Evolutionary conservation across 2,888 invertebrate species (phyloP).

Genomic region (Trichopria drosophilae): DNA sequence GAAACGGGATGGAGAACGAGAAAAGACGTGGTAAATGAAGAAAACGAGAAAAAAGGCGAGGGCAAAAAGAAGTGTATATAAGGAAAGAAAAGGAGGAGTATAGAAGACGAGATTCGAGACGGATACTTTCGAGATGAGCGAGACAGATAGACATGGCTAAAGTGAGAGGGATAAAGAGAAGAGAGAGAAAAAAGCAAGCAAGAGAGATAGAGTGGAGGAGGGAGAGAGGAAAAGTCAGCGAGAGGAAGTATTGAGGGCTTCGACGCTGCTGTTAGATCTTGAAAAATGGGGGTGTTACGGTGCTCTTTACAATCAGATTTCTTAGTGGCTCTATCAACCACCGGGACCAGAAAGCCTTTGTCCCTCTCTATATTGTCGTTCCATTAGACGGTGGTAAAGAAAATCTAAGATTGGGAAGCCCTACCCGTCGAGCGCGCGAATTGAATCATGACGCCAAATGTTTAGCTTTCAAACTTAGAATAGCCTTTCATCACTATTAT

Average conservation of each 20-base stretch:
- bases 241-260: conserved; percentile 32
- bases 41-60: no score
- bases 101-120: background rate
- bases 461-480: no score
- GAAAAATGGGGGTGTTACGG: conserved; percentile 48
- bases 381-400: no score
- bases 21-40: no score
- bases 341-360: conserved; percentile 38
- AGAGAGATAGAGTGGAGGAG: conserved; percentile 17
- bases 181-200: conserved; percentile 8
- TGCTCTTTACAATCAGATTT: conserved; percentile 52
- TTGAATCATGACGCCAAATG: no score
- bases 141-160: conserved; percentile 18
- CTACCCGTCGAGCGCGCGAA: no score
- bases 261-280: conserved; percentile 31
- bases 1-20: conserved; percentile 22
- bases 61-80: no score
- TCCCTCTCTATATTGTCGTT: no score
- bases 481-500: no score
- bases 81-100: no score
- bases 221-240: conserved; percentile 9
- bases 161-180: conserved; percentile 11
- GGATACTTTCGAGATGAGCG: conserved; percentile 12
- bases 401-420: no score
- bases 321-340: conserved; percentile 43